Evolutionary conservation across 2,113 vertebrate species (phyloP), one percentile per base, ranked within the genome.

Genomic region (Aspidoscelis tigris): DNA sequence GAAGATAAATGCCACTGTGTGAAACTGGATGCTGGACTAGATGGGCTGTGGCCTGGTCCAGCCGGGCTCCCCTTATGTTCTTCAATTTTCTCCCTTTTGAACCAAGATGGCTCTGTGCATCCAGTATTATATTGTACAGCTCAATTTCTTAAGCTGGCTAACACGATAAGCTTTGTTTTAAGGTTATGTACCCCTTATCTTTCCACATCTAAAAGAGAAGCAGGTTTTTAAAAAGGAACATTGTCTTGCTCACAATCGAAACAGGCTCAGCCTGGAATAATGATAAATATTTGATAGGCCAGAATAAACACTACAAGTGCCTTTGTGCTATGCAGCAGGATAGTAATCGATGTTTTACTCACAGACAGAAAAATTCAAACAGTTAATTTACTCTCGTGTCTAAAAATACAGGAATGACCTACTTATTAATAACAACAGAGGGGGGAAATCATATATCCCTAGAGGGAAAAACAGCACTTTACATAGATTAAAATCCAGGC

Each of bases 281-380:
- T 78, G 75, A 82, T 78, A 86, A 82, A 86, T 82, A 82, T 86
- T 85, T 85, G 70, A 73, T 82, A 41, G 58, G 58, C 39, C 81
- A 43, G 6, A 85, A 71, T 26, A 68, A 80, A 75, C 71, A 80
- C n/a, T 72, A 53, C 69, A 72, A 43, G 33, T 82, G 44, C 69
- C 73, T 78, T 82, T 78, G 55, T 72, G 69, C 53, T 44, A 68
- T 1, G 20, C 21, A 78, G 55, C 65, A 78, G 68, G 53, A 33
- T 78, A 82, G 78, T 66, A 43, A 82, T 72, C 61, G 33, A 20
- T 75, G 21, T 61, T 78, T 82, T 43, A 82, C 10, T 43, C 44
- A 72, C 76, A 65, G 68, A 72, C 66, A 61, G 75, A 82, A 73
- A n/a, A 55, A 39, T 44, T 79, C 47, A 83, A 75, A 87, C 44